Evolutionary conservation across 1,140 invertebrate species (phyloP), one percentile per base, ranked within the genome.

Genomic region (Penaeus japonicus): DNA sequence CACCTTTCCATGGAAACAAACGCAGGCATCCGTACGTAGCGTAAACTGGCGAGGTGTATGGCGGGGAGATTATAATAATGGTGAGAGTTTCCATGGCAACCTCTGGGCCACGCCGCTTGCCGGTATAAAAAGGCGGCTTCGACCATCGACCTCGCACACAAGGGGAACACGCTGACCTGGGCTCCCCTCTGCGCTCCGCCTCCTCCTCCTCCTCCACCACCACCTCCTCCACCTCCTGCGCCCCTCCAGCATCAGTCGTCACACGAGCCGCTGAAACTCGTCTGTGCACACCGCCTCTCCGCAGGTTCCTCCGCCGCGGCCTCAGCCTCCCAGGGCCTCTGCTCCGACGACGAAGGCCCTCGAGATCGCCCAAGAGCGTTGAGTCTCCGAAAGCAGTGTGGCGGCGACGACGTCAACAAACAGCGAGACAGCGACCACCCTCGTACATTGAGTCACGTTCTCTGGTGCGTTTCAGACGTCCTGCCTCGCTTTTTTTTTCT

Each of bases 11-110:
- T 7, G 47, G 10, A 47, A 47, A 47, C 3, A n/a, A 53, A 84
- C 1, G 55, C 30, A 65, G 39, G 84, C 35, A 65, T 62, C 20
- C 85, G 79, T 55, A 87, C 73, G 39, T 54, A 62, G 15, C 35
- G 70, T 82, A 32, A 82, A 70, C 77, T 55, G 77, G 85, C 79
- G 59, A 87, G 78, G 78, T 82, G 85, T 87, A 82, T 87, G 85
- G 85, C 59, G 85, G 84, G 78, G 78, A 81, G 77, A 82, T 87
- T 87, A 82, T 87, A 87, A 87, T 87, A 85, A 85, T 78, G 24
- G 85, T 62, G 57, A 55, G 65, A 53, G 85, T 87, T 87, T 81
- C 62, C 85, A 87, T 87, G 85, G 85, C 78, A 82, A 87, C 78
- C 78, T 80, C 78, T 80, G 55, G 70, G 85, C 85, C 78, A 87